Conservation (phyloP, 2,113 vertebrate genomes). For the Emberiza fucata region DNA sequence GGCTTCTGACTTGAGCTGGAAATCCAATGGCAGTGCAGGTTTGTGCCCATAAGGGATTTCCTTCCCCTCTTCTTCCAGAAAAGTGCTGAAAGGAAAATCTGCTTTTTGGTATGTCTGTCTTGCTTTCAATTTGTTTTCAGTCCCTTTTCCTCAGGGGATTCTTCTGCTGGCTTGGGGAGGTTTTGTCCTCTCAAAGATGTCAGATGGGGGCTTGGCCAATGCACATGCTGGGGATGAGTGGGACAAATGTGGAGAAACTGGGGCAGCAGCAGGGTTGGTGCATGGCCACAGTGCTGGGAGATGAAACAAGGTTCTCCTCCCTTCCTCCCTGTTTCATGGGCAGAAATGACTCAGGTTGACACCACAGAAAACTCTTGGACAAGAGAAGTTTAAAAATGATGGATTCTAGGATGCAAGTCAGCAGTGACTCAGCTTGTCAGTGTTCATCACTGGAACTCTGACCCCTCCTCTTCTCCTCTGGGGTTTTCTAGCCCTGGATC, state of each 20-base stretch:
- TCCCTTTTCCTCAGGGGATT: neutral
- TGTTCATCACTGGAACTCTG: neutral
- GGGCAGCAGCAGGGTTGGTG: neutral
- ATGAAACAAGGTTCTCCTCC: neutral
- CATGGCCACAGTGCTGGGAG: neutral
- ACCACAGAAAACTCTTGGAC: neutral
- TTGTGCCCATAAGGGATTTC: neutral
- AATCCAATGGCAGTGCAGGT: neutral
- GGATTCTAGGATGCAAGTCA: neutral
- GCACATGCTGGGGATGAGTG: neutral
- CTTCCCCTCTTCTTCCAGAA: neutral
- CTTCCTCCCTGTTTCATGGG: neutral
- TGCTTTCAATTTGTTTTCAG: conserved; percentile 2
- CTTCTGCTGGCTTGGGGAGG: fast-evolving
- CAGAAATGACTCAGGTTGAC: conserved; percentile 33
- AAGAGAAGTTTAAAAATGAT: conserved; percentile 11
- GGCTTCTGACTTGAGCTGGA: neutral
- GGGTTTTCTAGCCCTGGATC: neutral
- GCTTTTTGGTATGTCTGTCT: neutral
- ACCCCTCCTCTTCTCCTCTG: neutral
- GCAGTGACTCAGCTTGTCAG: conserved; percentile 34
- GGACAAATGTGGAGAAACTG: neutral
- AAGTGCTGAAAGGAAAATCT: conserved; percentile 35
- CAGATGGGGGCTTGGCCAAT: neutral
- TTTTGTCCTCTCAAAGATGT: neutral